Percentiles rank a stretch among this genome's conserved stretches.
Conservation (phyloP, 2,797 vertebrate genomes). For the Danio albolineatus region DNA sequence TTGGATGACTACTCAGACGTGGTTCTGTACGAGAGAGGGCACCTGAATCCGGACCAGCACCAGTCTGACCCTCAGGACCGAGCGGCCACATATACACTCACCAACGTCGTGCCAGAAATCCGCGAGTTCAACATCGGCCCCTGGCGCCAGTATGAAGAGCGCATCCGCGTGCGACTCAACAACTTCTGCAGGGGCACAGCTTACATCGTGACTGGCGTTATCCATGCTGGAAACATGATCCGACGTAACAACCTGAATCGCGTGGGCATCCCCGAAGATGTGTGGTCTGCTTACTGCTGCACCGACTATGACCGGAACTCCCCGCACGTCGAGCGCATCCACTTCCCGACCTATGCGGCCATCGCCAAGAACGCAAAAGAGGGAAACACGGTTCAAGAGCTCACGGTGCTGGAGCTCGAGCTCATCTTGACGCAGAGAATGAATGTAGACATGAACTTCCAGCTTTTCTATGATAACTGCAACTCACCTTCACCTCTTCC, state of each 20-base stretch:
- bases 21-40: constrained; percentile 74
- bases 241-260: constrained; percentile 77
- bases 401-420: constrained; percentile 73
- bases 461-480: constrained; percentile 79
- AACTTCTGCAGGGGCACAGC: constrained; percentile 75
- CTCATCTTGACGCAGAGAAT: constrained; percentile 68
- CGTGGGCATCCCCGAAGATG: constrained; percentile 73
- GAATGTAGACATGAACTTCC: constrained; percentile 73
- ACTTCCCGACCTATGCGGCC: constrained; percentile 69
- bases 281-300: constrained; percentile 80
- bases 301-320: constrained; percentile 75
- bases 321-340: constrained; percentile 67
- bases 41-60: constrained; percentile 78
- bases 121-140: constrained; percentile 75
- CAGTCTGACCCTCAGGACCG: constrained; percentile 74
- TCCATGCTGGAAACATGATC: constrained; percentile 73
- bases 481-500: constrained; percentile 77
- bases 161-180: constrained; percentile 73
- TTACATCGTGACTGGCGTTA: constrained; percentile 74
- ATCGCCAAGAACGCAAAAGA: constrained; percentile 75
- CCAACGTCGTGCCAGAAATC: constrained; percentile 76
- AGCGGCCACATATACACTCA: constrained; percentile 74
- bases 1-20: constrained; percentile 76
- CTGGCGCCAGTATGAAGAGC: constrained; percentile 71
- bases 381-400: constrained; percentile 69